Evolutionary conservation across 2,888 invertebrate genomes (phyloP), one percentile per base, ranked within the genome.

Genomic region (Drosophila vallismaia): DNA sequence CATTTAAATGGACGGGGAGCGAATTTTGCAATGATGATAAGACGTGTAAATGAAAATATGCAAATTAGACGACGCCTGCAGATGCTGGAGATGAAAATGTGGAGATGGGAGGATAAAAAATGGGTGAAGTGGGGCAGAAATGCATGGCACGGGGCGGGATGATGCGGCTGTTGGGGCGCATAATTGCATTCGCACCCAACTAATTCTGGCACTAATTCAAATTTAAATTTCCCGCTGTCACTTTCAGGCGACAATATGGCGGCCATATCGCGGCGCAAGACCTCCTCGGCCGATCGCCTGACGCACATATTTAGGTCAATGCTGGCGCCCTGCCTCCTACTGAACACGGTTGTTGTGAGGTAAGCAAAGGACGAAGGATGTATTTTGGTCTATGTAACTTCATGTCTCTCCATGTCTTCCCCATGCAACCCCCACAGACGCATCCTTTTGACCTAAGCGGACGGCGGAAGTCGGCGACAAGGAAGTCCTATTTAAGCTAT

Each of bases 231-330:
- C 45, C 57, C 24, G 45, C 56, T 72, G 63, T 62, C 67, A 72
- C 54, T 73, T 71, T 24, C 93, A 97, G 97, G 97, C 90, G 97
- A 97, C 93, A 97, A 97, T 92, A 97, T 97, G 94, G 97, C 97
- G 87, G 97, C 97, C 81, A 97, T 97, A 88, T 94, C 96, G 85
- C 94, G 96, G 91, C 94, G 96, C 91, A 96, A 95, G 92, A 93
- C 93, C 74, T 92, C 92, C 70, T 92, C 92, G 74, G 91, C 92
- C 71, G 91, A 90, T 88, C 91, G 91, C 79, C 89, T 91, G 74
- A 89, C 91, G 88, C 91, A 91, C 84, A 91, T 92, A 89, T 89
- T 91, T 78, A 88, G 88, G 88, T 91, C 89, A 77, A 89, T 92
- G 88, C 81, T 91, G 85, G 91, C 91, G 85, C 90, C 91, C 75